Conservation (phyloP, 2,113 vertebrate genomes). For the Clupea harengus region DNA sequence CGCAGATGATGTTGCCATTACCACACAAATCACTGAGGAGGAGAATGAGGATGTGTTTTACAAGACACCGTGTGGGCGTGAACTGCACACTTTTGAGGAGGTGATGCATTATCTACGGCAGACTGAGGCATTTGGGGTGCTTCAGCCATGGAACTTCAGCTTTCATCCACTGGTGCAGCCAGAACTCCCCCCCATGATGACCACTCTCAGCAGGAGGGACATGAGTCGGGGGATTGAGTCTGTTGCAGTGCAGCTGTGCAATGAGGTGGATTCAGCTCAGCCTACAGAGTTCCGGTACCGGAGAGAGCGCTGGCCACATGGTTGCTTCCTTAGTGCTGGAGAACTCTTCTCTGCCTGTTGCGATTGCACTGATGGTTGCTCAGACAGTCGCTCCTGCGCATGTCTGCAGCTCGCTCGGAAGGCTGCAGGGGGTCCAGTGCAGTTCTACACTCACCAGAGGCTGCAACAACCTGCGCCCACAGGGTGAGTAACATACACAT, state of each 20-base stretch:
- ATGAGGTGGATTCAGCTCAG: constrained; percentile 60
- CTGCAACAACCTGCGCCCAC: constrained; percentile 70
- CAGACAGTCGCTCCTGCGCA: constrained; percentile 72
- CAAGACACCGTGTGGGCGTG: constrained; percentile 84
- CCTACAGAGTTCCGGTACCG: constrained; percentile 85
- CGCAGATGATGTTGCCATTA: background rate
- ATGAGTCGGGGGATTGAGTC: constrained; percentile 83
- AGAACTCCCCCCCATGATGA: constrained; percentile 57
- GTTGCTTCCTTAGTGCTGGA: constrained; percentile 78
- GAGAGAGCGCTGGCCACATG: constrained; percentile 83
- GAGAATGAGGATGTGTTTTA: constrained; percentile 74
- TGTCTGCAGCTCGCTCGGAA: constrained; percentile 76
- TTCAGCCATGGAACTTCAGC: constrained; percentile 87
- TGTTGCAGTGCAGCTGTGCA: constrained; percentile 79
- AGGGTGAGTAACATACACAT: constrained; percentile 75
- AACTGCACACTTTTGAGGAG: constrained; percentile 76
- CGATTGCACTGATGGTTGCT: constrained; percentile 84
- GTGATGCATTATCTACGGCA: constrained; percentile 79
- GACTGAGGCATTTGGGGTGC: constrained; percentile 74
- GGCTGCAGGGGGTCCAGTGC: constrained; percentile 40
- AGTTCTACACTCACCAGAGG: constrained; percentile 78
- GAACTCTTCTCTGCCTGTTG: constrained; percentile 78
- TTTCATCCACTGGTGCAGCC: constrained; percentile 79
- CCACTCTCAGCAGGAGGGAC: constrained; percentile 74
- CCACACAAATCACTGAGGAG: background rate